Percentiles rank a stretch among this genome's conserved stretches.
Conservation (phyloP, 2,113 vertebrate species). For the Euleptes europaea region DNA sequence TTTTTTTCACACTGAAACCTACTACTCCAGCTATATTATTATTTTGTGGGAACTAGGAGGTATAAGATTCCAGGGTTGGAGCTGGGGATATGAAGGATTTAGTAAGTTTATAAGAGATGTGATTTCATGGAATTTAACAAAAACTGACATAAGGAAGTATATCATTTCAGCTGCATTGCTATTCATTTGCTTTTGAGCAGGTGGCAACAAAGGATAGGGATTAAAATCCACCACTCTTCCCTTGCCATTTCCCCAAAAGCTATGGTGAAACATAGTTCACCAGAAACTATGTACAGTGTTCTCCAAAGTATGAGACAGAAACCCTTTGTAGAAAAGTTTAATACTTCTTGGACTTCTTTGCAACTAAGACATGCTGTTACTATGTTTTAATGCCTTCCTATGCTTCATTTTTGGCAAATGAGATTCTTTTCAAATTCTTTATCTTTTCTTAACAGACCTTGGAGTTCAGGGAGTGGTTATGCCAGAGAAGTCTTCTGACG, state of each 20-base stretch:
- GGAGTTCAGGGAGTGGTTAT: neutral
- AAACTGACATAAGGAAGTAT: neutral
- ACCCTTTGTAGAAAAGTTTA: neutral
- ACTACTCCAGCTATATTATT: neutral
- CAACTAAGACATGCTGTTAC: neutral
- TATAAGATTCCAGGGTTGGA: neutral
- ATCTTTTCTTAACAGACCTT: conserved; percentile 66
- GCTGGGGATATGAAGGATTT: neutral
- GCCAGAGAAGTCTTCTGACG: neutral
- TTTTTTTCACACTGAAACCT: neutral
- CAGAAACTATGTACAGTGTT: neutral
- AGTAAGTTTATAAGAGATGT: neutral
- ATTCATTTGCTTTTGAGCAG: neutral
- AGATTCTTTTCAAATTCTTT: conserved; percentile 35
- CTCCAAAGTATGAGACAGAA: neutral
- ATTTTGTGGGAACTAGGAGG: neutral
- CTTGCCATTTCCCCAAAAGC: neutral
- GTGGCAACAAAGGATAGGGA: neutral
- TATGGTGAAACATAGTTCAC: neutral
- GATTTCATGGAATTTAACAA: neutral
- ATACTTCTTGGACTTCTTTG: neutral
- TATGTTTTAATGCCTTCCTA: neutral
- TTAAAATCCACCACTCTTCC: neutral
- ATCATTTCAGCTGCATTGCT: neutral
- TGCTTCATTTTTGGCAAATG: neutral